Base-by-base conservation (phyloP, 2,113 vertebrate species). In the Nothoprocta perdicaria region DNA sequence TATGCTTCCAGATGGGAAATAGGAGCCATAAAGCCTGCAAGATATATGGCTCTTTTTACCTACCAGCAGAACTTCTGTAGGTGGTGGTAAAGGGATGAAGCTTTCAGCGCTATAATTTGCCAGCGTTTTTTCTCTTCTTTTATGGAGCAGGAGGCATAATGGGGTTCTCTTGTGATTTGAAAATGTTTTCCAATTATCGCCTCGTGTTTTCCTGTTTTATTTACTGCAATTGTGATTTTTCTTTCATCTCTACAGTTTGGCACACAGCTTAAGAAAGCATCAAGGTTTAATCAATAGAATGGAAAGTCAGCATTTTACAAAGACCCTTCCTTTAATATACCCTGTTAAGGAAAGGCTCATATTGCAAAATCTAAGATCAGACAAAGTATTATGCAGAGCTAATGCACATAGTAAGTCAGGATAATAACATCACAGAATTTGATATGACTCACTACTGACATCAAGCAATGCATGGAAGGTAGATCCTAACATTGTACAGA, bases 171-270 rank as follows among this genome's bases (percentile, higher is more conserved):
- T 31, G 19, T 62, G 41, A 40, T 78, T 58, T 89, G 53, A 72
- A 95, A 93, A 73, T 29, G 2, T 52, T 43, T 93, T 84, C 57
- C 35, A 79, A 13, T 69, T 52, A 24, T 60, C 31, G 57, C 23
- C 80, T 89, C 27, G 62, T 61, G 24, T 45, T 90, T 90, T 90
- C 69, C 66, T 84, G 40, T 29, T 67, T 71, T 62, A 63, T 55
- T 90, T 90, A 84, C 41, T 67, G 52, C 52, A 90, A 84, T 46
- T 35, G 8, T 4, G 11, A n/a, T 72, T 92, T 92, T 92, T 80
- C 52, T 78, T 78, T 86, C 7, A 38, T 50, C 61, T 88, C 35
- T 76, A 10, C 45, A 18, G 53, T 84, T 76, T 31, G 35, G 53
- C 62, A 79, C 31, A 79, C 23, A 65, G 29, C 31, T 87, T 73